These are phyloP conservation scores for Cercopithecus mona DNA, from an alignment of 2,113 vertebrate genomes.

Conservation along the genomic window DNA sequence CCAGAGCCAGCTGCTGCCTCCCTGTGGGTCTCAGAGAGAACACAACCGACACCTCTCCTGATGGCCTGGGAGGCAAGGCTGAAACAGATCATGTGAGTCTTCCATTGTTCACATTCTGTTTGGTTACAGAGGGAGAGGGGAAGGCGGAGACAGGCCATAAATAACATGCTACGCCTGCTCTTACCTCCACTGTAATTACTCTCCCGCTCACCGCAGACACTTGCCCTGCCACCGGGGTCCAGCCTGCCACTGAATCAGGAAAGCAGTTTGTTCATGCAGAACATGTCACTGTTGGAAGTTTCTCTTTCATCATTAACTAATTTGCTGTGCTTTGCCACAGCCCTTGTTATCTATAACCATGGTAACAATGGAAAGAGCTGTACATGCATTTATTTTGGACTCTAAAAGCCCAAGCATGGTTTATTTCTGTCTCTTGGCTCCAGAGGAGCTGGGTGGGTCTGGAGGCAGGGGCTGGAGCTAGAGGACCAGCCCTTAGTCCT, in stretches of 20 bases:
- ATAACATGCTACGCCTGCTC: rapidly evolving
- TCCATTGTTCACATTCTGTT: neutral
- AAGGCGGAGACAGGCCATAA: too few relatives aligned
- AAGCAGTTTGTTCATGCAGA: neutral
- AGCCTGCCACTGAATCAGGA: neutral
- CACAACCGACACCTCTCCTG: neutral
- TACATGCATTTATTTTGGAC: constrained; percentile 40
- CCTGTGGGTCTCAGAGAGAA: neutral
- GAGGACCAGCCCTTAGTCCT: neutral
- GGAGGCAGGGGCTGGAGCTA: neutral
- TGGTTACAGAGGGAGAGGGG: rapidly evolving
- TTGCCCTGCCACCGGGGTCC: neutral
- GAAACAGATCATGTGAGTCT: neutral
- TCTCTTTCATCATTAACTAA: constrained; percentile 42
- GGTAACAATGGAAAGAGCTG: constrained; percentile 48
- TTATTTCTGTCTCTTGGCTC: constrained; percentile 33
- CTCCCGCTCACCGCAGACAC: rapidly evolving
- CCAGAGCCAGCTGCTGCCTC: neutral
- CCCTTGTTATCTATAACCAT: constrained; percentile 62
- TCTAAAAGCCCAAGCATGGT: neutral
- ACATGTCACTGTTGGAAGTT: neutral
- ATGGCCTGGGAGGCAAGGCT: neutral
- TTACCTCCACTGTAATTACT: rapidly evolving
- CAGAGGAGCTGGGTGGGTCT: neutral
- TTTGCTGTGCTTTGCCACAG: constrained; percentile 32